Evolutionary conservation across 2,888 invertebrate genomes (phyloP).

Genomic region (Polydesmus complanatus): DNA sequence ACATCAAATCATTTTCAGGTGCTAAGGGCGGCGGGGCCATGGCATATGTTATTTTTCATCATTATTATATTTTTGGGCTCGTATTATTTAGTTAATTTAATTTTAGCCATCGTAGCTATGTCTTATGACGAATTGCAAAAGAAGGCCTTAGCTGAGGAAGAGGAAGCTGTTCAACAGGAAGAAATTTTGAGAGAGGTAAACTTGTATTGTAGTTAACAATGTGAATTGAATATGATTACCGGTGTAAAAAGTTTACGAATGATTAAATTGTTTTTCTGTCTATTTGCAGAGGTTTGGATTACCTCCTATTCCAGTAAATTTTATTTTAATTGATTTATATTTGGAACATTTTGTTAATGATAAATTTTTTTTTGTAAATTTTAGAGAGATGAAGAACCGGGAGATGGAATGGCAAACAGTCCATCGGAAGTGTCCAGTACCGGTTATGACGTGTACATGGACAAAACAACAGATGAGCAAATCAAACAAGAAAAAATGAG

Average conservation of each 20-base stretch:
- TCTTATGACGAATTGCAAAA: constrained; percentile 97
- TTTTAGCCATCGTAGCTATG: constrained; percentile 98
- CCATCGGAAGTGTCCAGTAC: constrained; percentile 83
- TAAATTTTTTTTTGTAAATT: not conserved
- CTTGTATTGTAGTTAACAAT: not conserved
- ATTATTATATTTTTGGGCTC: constrained; percentile 97
- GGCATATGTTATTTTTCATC: constrained; percentile 97
- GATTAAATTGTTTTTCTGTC: not conserved
- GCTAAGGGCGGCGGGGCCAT: constrained; percentile 85
- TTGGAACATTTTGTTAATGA: too few species aligned
- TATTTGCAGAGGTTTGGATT: constrained; percentile 12
- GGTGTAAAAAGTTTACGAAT: not conserved
- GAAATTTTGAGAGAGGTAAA: constrained; percentile 52
- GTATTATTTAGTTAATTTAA: constrained; percentile 97
- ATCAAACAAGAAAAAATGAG: constrained; percentile 67
- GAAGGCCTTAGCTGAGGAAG: constrained; percentile 88
- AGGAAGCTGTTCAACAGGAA: constrained; percentile 66
- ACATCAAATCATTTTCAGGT: constrained; percentile 44
- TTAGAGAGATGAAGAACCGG: constrained; percentile 17
- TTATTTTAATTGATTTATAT: not conserved
- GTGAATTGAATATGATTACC: too few species aligned
- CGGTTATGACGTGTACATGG: constrained; percentile 72
- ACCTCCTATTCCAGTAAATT: constrained; percentile 11
- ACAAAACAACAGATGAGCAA: constrained; percentile 75
- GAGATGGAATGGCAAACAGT: constrained; percentile 53